phyloP scores from a whole-genome alignment of 2,797 vertebrate species.

The Semaprochilodus insignis region DNA sequence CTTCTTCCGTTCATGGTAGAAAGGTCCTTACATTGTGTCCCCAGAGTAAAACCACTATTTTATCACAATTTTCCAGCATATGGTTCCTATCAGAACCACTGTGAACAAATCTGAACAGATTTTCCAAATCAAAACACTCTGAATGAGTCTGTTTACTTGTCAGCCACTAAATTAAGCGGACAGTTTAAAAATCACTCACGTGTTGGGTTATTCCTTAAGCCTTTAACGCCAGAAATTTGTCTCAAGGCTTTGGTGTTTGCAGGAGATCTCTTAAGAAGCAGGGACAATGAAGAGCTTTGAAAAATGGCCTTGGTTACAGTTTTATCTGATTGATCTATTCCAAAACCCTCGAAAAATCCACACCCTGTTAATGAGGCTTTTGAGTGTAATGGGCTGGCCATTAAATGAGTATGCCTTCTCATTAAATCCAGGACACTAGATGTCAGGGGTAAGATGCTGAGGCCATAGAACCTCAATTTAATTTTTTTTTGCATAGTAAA shows the following conservation, averaged over 20 bases:
- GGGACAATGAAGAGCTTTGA: not conserved
- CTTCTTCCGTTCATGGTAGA: too few species aligned
- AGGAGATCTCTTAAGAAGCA: not conserved
- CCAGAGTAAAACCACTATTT: too few species aligned
- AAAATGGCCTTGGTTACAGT: not conserved
- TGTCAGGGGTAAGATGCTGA: not conserved
- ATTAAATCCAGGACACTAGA: constrained; percentile 5
- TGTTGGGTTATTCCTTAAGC: too few species aligned
- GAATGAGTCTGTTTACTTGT: too few species aligned
- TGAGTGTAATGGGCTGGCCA: not conserved
- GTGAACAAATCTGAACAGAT: too few species aligned
- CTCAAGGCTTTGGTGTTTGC: not conserved
- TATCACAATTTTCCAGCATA: too few species aligned
- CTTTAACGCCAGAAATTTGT: not conserved
- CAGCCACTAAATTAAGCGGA: too few species aligned
- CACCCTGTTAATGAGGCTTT: constrained; percentile 7
- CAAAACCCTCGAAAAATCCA: not conserved
- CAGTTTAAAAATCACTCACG: too few species aligned
- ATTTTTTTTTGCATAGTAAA: not conserved
- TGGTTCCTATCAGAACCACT: too few species aligned
- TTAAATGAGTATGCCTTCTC: constrained; percentile 1
- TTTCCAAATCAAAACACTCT: too few species aligned
- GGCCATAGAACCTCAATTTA: not conserved
- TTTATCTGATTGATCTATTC: constrained; percentile 20
- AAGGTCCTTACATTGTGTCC: too few species aligned